These are phyloP conservation scores for Squalus acanthias DNA, from an alignment of 2,797 vertebrate genomes.

Conservation along the genomic window DNA sequence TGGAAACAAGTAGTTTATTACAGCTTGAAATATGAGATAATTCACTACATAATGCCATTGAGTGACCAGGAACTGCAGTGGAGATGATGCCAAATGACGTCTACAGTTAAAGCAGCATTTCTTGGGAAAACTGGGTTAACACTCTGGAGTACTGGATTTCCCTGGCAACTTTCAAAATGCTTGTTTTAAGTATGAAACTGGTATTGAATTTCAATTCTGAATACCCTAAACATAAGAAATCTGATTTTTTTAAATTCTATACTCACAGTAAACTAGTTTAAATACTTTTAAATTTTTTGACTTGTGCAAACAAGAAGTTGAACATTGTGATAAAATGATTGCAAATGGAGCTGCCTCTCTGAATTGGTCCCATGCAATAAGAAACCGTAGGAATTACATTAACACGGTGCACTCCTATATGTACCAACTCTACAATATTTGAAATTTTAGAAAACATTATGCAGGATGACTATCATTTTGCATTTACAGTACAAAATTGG, in stretches of 20 bases:
- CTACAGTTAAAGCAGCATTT: neutral
- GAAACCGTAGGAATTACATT: neutral
- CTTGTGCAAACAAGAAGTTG: neutral
- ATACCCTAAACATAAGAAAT: neutral
- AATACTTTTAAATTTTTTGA: neutral
- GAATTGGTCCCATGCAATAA: neutral
- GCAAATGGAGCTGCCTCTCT: neutral
- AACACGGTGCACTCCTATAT: no score
- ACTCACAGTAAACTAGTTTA: neutral
- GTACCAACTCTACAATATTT: neutral
- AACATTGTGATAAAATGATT: neutral
- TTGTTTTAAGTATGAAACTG: neutral
- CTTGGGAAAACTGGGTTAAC: neutral
- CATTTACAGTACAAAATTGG: neutral
- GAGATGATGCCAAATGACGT: neutral
- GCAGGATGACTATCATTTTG: neutral
- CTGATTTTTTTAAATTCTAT: neutral
- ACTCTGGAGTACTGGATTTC: neutral
- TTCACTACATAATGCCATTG: neutral
- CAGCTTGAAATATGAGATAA: neutral
- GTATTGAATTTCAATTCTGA: neutral
- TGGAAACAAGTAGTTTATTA: neutral
- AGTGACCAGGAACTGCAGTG: neutral
- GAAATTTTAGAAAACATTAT: neutral
- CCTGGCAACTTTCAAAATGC: neutral